Conservation (phyloP, 2,113 vertebrate species). For the Notarius quadriscutis region DNA sequence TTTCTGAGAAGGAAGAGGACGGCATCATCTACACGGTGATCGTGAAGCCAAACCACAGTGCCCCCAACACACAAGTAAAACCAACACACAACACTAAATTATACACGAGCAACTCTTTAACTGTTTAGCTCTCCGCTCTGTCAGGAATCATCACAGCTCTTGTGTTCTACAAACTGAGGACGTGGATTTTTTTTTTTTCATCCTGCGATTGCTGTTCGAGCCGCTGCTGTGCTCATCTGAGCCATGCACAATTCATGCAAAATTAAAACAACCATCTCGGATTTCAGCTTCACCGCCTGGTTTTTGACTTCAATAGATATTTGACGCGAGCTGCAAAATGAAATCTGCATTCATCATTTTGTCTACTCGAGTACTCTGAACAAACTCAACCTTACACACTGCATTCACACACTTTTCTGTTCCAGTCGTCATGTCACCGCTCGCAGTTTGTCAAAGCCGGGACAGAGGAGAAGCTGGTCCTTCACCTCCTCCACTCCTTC, state of each 20-base stretch:
- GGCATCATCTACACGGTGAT: constrained; percentile 80
- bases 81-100: background rate
- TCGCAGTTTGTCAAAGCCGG: constrained; percentile 80
- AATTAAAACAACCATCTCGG: background rate
- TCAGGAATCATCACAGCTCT: background rate
- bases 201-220: background rate
- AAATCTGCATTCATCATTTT: background rate
- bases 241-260: background rate
- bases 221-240: background rate
- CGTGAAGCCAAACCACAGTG: constrained; percentile 64
- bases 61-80: constrained; percentile 58
- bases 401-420: background rate
- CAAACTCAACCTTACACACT: background rate
- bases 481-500: constrained; percentile 80
- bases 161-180: background rate
- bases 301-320: background rate
- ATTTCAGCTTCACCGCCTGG: background rate
- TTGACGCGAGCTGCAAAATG: background rate
- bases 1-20: constrained; percentile 81
- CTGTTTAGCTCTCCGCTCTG: background rate
- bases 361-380: background rate
- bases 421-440: constrained; percentile 58
- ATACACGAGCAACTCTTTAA: background rate
- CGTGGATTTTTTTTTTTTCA: background rate
- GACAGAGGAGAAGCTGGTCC: constrained; percentile 81